Evolutionary conservation across 2,113 vertebrate genomes (phyloP).

Genomic region (Theristicus caerulescens): DNA sequence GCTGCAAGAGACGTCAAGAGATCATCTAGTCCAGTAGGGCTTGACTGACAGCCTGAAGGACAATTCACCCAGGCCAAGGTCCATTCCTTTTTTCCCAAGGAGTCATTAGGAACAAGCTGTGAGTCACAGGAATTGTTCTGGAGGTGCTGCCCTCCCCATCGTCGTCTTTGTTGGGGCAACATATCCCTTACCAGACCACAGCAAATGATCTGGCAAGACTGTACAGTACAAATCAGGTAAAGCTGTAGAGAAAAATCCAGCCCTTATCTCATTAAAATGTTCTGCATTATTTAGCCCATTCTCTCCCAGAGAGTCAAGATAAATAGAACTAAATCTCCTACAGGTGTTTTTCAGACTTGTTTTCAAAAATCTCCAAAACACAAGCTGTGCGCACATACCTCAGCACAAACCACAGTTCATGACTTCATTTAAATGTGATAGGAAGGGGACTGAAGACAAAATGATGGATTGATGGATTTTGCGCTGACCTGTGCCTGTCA

Average conservation of each 20-base stretch:
- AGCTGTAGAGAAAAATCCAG: neutral
- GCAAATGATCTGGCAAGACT: neutral
- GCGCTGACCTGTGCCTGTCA: neutral
- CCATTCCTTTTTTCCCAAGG: neutral
- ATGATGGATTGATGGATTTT: neutral
- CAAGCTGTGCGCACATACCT: accelerated
- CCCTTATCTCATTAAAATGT: neutral
- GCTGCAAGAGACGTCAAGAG: neutral
- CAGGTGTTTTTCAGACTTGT: neutral
- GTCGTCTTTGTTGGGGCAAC: neutral
- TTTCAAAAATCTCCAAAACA: neutral
- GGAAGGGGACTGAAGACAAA: neutral
- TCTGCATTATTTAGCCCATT: neutral
- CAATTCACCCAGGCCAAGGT: neutral
- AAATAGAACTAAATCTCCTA: neutral
- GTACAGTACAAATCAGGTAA: neutral
- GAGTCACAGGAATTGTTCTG: neutral
- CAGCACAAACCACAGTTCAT: neutral
- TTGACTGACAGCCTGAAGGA: neutral
- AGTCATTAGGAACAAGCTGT: neutral
- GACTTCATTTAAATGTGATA: neutral
- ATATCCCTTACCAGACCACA: neutral
- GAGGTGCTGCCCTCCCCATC: neutral
- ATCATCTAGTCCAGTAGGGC: neutral
- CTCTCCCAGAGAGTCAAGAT: neutral